These are phyloP conservation scores for Cantharis nigra DNA, from an alignment of 2,888 invertebrate genomes.

Conservation along the genomic window DNA sequence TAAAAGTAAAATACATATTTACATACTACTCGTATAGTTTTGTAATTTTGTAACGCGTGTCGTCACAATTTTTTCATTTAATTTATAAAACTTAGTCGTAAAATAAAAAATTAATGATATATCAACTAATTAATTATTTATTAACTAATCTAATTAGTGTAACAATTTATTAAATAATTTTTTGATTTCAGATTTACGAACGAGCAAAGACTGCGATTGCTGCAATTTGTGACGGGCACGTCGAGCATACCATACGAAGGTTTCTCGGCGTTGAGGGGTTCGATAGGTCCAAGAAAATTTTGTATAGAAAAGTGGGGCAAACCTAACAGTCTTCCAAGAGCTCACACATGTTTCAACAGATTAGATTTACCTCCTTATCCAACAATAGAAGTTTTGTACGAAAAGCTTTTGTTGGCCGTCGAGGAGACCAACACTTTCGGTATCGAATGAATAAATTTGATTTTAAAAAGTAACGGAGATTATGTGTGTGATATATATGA, in stretches of 20 bases:
- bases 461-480: background rate
- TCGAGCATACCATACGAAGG: constrained; percentile 98
- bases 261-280: constrained; percentile 91
- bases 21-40: too few relatives aligned
- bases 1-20: too few relatives aligned
- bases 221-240: constrained; percentile 98
- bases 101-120: too few relatives aligned
- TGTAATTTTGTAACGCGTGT: too few relatives aligned
- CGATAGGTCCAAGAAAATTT: constrained; percentile 93
- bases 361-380: constrained; percentile 96
- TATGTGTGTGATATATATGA: background rate
- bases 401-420: constrained; percentile 89
- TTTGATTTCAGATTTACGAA: constrained; percentile 77
- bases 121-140: too few relatives aligned
- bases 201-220: constrained; percentile 87
- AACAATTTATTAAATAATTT: background rate
- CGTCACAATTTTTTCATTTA: too few relatives aligned
- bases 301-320: constrained; percentile 98
- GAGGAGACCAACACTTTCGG: constrained; percentile 97
- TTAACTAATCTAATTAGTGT: too few relatives aligned
- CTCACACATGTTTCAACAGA: constrained; percentile 98
- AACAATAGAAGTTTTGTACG: constrained; percentile 86
- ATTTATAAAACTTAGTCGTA: too few relatives aligned
- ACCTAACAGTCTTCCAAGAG: constrained; percentile 89
- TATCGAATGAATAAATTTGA: constrained; percentile 74